phyloP scores from a whole-genome alignment of 2,113 vertebrate genomes.

The Apodemus speciosus region DNA sequence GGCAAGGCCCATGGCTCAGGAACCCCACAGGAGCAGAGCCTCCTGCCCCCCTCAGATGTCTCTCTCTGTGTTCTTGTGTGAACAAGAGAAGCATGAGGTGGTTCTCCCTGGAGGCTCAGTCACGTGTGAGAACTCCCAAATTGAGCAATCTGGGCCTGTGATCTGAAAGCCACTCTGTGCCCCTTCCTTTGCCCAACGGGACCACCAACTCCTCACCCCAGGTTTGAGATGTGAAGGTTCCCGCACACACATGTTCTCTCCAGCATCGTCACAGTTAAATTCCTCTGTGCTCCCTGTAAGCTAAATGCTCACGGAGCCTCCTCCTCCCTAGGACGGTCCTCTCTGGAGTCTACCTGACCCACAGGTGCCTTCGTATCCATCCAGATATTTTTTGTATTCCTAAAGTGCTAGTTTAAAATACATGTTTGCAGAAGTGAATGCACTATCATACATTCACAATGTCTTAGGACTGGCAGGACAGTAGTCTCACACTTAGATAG shows the following conservation, averaged over 20 bases:
- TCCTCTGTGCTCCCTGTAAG: not conserved
- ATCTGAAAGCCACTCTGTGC: too few species aligned
- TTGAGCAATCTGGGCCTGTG: not conserved
- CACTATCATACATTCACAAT: not conserved
- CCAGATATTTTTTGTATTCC: not conserved
- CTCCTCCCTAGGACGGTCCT: too few species aligned
- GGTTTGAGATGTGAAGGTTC: not conserved
- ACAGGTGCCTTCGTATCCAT: not conserved
- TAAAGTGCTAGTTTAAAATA: not conserved
- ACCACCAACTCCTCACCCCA: not conserved
- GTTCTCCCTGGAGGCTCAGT: not conserved
- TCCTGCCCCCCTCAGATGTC: not conserved
- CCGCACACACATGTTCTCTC: too few species aligned
- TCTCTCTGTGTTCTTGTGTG: not conserved
- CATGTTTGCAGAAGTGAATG: not conserved
- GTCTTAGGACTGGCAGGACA: not conserved
- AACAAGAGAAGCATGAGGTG: accelerated
- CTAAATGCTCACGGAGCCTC: too few species aligned
- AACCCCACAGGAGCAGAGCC: not conserved
- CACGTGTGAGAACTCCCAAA: not conserved
- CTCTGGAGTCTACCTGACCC: not conserved
- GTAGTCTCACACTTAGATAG: too few species aligned
- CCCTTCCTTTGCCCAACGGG: not conserved
- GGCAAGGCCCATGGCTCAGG: not conserved
- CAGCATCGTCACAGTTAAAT: not conserved